phyloP scores from a whole-genome alignment of 37 sponge, comb jelly and placozoan genomes.

The Eunapius fragilis region DNA sequence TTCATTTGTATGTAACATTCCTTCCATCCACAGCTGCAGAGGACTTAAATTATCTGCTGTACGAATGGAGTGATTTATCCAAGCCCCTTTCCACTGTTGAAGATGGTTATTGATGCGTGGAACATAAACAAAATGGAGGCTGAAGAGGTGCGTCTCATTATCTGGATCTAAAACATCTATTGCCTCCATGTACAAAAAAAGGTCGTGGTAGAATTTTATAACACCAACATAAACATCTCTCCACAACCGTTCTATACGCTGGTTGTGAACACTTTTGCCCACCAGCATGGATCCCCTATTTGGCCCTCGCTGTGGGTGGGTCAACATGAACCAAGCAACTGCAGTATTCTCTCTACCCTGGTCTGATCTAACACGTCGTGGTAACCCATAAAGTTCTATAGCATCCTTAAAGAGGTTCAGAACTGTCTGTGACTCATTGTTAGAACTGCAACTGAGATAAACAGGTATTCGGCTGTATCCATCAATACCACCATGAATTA shows the following conservation, averaged over 20 bases:
- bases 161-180: background rate
- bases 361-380: slow-evolving; percentile 55
- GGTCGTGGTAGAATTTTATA: background rate
- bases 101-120: slow-evolving; percentile 18
- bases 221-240: background rate
- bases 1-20: slow-evolving; percentile 3
- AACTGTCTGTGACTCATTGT: slow-evolving; percentile 51
- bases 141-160: slow-evolving; percentile 8
- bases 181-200: slow-evolving; percentile 2
- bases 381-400: slow-evolving; percentile 37
- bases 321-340: slow-evolving; percentile 37
- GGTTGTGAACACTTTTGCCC: slow-evolving; percentile 43
- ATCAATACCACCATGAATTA: slow-evolving; percentile 63
- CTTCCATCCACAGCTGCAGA: slow-evolving; percentile 2
- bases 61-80: too few species aligned
- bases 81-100: background rate
- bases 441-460: slow-evolving; percentile 19
- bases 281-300: slow-evolving; percentile 32
- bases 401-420: slow-evolving; percentile 29
- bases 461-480: slow-evolving; percentile 42
- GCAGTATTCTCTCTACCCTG: slow-evolving; percentile 44
- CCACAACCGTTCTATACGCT: slow-evolving; percentile 16
- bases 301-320: slow-evolving; percentile 55
- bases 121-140: slow-evolving; percentile 31
- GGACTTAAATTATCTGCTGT: background rate